Evolutionary conservation across 2,888 invertebrate species (phyloP), one percentile per base, ranked within the genome.

Genomic region (Ischnus inquisitorius): DNA sequence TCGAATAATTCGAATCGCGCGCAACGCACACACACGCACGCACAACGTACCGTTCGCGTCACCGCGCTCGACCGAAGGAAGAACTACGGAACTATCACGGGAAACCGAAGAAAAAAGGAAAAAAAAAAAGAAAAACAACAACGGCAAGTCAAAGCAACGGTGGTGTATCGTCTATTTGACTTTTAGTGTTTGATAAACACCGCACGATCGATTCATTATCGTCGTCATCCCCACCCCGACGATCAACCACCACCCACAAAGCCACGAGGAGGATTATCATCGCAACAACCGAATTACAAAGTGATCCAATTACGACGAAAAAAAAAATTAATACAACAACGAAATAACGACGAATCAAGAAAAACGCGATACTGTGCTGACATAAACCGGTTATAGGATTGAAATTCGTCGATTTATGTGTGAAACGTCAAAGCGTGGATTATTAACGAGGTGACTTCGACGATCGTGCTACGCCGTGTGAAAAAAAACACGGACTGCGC

Each of bases 351-450:
- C n/a, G 14, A 51, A 46, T 10, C 12, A 22, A 34, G 12, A 28
- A 71, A 39, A 62, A 41, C 3, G 28, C 19, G 41, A 46, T 28
- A 41, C 22, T 57, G 65, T 76, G 64, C 10, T 51, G 12, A 57
- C n/a, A 74, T 43, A 19, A 16, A 62, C 19, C 60, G 51, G 12
- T 51, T 19, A 34, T n/a, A 16, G 14, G 3, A 60, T 43, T 41
- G 57, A 14, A n/a, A 10, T 48, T 25, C 34, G 60, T 67, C 51
- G 39, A 22, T 68, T 57, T 75, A 14, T 46, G 60, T 51, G 69
- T 67, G 46, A 62, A 79, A 41, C 83, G 79, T 79, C 84, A 54
- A 84, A 84, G 69, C 84, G 81, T 79, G 87, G 72, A 74, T 74
- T 74, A 74, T 28, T 41, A 12, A 41, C 65, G 51, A 51, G 41